Base-by-base conservation (phyloP, 2,888 invertebrate species). In the Mimachlamys varia region DNA sequence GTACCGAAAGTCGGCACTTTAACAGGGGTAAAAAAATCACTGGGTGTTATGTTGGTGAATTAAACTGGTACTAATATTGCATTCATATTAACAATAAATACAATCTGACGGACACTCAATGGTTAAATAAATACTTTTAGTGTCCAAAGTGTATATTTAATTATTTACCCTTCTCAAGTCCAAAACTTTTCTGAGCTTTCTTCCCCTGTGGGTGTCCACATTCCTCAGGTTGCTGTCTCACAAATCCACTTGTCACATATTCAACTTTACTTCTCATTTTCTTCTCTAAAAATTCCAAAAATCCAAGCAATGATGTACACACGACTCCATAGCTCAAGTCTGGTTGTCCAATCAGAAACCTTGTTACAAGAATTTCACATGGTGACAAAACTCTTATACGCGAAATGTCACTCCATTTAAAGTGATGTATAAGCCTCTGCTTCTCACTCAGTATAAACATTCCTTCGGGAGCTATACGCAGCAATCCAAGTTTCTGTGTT, bases 321-420 rank as follows among this genome's bases (percentile, higher is more conserved):
- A 94, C 92, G 13, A 94, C 87, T 58, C 91, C 88, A 90, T 93
- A 95, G 12, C 89, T 91, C 55, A 95, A 88, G 89, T 95, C 95
- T 49, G 95, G 92, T 90, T 93, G 90, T 12, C 95, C 95, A 55
- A 95, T 94, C 44, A 92, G 92, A 76, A 92, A 94, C 76, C 92
- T 89, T 89, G 93, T 93, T 12, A 94, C 91, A 53, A 93, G 91
- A 17, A 95, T 91, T 89, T 95, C 94, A 93, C 94, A 95, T 7
- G 94, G 94, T 13, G 93, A 94, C 1, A 94, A 88, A 5, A 95
- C 94, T n/a, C 92, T 90, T 13, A 95, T 90, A 49, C 92, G 89
- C 38, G 95, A 95, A 22, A 95, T 92, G 88, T 93, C 94, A 2
- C 89, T 88, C 93, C 94, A 94, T 49, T 88, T 91, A 90, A 92